Conservation (phyloP, 2,113 vertebrate species). For the Pelecanus crispus region DNA sequence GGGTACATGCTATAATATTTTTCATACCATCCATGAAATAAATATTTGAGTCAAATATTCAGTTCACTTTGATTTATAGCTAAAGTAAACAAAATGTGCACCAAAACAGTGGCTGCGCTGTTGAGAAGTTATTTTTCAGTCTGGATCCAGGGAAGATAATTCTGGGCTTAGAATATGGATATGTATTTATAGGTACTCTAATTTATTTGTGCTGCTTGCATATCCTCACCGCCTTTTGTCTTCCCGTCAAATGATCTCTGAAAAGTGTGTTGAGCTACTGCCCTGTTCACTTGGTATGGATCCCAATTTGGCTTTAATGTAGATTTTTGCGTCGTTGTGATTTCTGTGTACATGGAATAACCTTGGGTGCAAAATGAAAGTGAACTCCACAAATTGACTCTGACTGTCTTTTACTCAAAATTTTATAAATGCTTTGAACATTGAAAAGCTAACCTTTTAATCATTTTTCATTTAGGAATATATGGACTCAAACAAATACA, state of each 20-base stretch:
- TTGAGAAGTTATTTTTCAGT: neutral
- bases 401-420: neutral
- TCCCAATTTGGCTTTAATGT: neutral
- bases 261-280: neutral
- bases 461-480: constrained; percentile 75
- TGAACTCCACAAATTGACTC: neutral
- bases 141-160: neutral
- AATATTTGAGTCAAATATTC: constrained; percentile 1
- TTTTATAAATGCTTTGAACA: neutral
- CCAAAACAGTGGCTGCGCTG: neutral
- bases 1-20: neutral
- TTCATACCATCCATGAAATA: neutral
- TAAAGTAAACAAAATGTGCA: neutral
- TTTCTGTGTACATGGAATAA: neutral
- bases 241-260: neutral
- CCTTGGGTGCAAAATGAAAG: neutral
- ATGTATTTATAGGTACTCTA: neutral
- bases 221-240: neutral
- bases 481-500: constrained; percentile 87
- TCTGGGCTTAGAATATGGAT: neutral
- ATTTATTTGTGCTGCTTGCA: neutral
- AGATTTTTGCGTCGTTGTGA: neutral
- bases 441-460: neutral
- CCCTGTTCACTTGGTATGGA: neutral
- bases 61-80: neutral